phyloP scores from a whole-genome alignment of 2,888 invertebrate genomes.

The Trissoscelio sp. region DNA sequence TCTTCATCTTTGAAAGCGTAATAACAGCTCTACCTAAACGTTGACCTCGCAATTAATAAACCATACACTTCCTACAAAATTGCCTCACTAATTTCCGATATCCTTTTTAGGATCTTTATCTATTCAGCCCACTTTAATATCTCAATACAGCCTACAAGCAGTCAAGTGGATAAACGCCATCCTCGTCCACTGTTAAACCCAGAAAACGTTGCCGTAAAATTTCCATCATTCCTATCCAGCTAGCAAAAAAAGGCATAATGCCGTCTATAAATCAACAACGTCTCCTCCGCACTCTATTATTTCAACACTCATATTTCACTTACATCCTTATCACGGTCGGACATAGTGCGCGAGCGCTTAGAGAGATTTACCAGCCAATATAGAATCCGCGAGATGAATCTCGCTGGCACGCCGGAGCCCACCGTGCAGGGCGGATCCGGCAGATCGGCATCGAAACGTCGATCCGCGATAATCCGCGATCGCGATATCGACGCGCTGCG shows the following conservation, averaged over 20 bases:
- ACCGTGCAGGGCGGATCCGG: conserved; percentile 49
- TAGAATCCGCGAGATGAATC: conserved; percentile 41
- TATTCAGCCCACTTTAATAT: conserved; percentile 31
- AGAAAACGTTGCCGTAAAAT: conserved; percentile 22
- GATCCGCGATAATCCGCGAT: conserved; percentile 51
- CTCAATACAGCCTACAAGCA: conserved; percentile 24
- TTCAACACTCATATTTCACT: conserved; percentile 67
- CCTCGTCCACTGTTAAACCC: not conserved
- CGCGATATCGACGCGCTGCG: conserved; percentile 46
- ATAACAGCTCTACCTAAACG: no score
- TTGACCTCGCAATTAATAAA: conserved; percentile 1
- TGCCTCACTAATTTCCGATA: conserved; percentile 7
- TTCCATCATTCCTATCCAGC: conserved; percentile 20
- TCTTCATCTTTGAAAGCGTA: no score
- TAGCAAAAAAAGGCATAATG: conserved; percentile 27
- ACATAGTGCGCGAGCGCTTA: conserved; percentile 34
- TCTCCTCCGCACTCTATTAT: conserved; percentile 57
- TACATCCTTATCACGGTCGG: conserved; percentile 58
- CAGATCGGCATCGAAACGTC: conserved; percentile 51
- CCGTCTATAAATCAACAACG: conserved; percentile 55
- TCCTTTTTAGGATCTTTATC: conserved; percentile 14
- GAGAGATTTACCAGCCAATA: conserved; percentile 45
- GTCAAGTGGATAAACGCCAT: conserved; percentile 12
- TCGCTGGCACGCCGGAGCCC: conserved; percentile 19
- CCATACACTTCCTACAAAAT: not conserved